Base-by-base conservation (phyloP, 53 echinoderm and acorn worm genomes). In the Apostichopus leukothele region DNA sequence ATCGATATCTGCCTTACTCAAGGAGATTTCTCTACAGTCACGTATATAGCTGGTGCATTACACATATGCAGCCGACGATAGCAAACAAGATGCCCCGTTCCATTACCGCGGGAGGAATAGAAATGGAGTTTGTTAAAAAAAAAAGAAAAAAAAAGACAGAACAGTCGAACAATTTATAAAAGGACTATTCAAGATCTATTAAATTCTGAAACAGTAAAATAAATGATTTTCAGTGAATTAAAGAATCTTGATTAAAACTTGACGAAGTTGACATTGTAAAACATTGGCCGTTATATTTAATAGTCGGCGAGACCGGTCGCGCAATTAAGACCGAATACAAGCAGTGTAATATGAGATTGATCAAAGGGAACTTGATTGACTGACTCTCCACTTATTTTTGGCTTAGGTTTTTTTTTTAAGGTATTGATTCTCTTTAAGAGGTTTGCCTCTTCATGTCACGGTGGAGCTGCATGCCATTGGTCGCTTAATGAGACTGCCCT, bases 1-100 rank as follows among this genome's bases (percentile, higher is more conserved):
- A 78, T 78, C 78, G 39, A 78, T 78, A 52, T 27, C 9, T 16
- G n/a, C 53, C 78, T 78, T 9, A 51, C 16, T 63, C 63, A 63
- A 63, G 63, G 63, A 63, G 16, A 63, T 39, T 39, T 39, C 39
- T 39, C 39, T 39, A 39, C 12, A 63, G 63, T 63, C 63, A 63
- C 63, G 63, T 63, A 9, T 63, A 39, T 39, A 63, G 16, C 12
- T 16, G 63, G 11, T 63, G 16, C 16, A 63, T 63, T 63, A 63
- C 63, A 63, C 63, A 13, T 11, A 6, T 63, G 11, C 63, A 13
- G 63, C 4, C 3, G 63, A 63, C 63, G 11, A 6, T 63, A 39
- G 39, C 39, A 39, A 39, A 39, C 39, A 39, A 39, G 39, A 39
- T 39, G 39, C 39, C 4, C 63, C 63, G 11, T 63, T 16, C 63